These are phyloP conservation scores for Scotopteryx bipunctaria DNA, from an alignment of 2,888 invertebrate genomes.

Conservation along the genomic window DNA sequence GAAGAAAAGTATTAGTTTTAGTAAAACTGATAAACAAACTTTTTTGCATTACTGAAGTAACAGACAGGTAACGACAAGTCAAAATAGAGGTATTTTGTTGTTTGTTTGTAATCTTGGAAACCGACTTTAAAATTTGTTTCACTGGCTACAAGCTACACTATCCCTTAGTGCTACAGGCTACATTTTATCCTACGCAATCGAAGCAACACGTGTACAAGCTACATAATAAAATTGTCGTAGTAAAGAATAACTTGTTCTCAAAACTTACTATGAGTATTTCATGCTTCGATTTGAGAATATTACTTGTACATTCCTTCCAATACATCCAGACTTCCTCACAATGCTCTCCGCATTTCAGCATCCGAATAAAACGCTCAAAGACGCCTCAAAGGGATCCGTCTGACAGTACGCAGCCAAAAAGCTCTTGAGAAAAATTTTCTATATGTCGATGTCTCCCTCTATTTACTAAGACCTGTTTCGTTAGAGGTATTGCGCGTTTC, in stretches of 20 bases:
- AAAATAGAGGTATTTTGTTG: too few species aligned
- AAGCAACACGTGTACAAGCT: too few species aligned
- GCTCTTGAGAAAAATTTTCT: conserved; percentile 72
- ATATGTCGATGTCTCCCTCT: conserved; percentile 80
- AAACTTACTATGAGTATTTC: neutral
- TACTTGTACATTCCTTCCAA: neutral
- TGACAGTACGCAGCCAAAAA: conserved; percentile 63
- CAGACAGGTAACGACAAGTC: too few species aligned
- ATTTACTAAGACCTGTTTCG: conserved; percentile 82
- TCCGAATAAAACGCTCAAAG: conserved; percentile 42
- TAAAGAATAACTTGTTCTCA: neutral
- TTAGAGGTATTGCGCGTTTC: conserved; percentile 64
- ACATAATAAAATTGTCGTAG: too few species aligned
- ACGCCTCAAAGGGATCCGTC: conserved; percentile 54
- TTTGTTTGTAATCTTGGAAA: too few species aligned
- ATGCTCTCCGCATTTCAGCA: conserved; percentile 17
- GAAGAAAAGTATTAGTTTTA: too few species aligned
- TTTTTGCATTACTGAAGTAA: too few species aligned
- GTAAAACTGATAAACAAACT: too few species aligned
- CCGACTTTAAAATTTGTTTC: too few species aligned
- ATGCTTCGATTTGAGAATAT: neutral
- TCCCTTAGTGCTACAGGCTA: too few species aligned
- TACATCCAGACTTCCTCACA: conserved; percentile 14
- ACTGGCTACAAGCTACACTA: too few species aligned
- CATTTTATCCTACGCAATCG: too few species aligned